Conservation (phyloP, 2,888 invertebrate genomes). For the Deilephila elpenor region DNA sequence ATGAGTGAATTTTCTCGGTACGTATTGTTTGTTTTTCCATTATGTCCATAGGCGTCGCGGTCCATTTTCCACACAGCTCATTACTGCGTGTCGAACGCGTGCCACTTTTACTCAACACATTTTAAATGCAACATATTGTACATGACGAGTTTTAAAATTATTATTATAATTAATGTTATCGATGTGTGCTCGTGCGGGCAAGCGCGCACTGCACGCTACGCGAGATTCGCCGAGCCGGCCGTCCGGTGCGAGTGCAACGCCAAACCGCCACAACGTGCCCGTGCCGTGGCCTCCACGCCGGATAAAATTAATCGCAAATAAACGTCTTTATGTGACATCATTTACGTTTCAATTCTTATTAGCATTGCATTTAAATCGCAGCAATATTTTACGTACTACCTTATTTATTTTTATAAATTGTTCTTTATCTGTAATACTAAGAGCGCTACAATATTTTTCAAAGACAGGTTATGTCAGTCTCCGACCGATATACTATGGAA, state of each 20-base stretch:
- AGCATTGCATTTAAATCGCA: too few relatives aligned
- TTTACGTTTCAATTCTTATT: too few relatives aligned
- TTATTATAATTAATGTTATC: constrained; percentile 70
- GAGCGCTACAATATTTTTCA: too few relatives aligned
- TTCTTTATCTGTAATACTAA: too few relatives aligned
- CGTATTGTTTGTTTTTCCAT: constrained; percentile 67
- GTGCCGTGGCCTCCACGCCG: too few relatives aligned
- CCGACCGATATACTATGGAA: too few relatives aligned
- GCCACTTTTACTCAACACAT: constrained; percentile 58
- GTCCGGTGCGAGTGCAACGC: background rate
- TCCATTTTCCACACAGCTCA: constrained; percentile 63
- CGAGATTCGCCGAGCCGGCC: constrained; percentile 34
- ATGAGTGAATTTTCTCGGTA: constrained; percentile 67
- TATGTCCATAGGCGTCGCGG: constrained; percentile 55
- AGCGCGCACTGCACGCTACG: constrained; percentile 35
- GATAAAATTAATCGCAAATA: too few relatives aligned
- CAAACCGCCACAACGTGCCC: too few relatives aligned
- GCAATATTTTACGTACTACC: too few relatives aligned
- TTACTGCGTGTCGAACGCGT: constrained; percentile 66
- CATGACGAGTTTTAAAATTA: constrained; percentile 58
- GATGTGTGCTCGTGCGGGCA: constrained; percentile 47
- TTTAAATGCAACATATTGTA: constrained; percentile 55
- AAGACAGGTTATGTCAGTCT: too few relatives aligned
- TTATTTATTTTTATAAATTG: too few relatives aligned
- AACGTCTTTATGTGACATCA: too few relatives aligned